Evolutionary conservation across 2,888 invertebrate genomes (phyloP), one percentile per base, ranked within the genome.

Genomic region (Brachyopa scutellaris): DNA sequence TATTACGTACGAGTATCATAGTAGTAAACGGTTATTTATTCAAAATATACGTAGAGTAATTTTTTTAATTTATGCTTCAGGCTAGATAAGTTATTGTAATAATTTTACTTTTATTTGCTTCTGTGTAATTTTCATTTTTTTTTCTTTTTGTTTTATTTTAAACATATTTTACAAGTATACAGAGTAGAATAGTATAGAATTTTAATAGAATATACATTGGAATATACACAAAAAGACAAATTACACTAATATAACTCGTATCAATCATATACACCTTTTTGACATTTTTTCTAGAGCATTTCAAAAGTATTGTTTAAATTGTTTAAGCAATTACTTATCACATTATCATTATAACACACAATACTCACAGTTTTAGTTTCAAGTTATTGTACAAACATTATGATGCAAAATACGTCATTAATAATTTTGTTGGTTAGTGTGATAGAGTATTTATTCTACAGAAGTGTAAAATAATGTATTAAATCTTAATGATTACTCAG

Each of bases 321-420:
- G 8, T 66, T 51, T 40, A 31, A 47, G 23, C 23, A 26, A 29
- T 38, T 51, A 38, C 9, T 36, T 49, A 26, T 36, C 38, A 69
- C 45, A 26, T 47, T 59, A 9, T 38, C 45, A 59, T 69, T 47
- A 4, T 38, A 69, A 49, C 57, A 69, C 57, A 69, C 29, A 29
- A 29, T 9, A 53, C 42, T 19, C 21, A 29, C 51, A 51, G n/a
- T 17, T 23, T 15, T 26, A 36, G n/a, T n/a, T 5, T 19, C 15
- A 21, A 47, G 9, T 36, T 13, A 31, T 29, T 40, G 57, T 55
- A 57, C 9, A 23, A 38, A 13, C 26, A 31, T 42, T 6, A 33
- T 2, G 21, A 13, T 21, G 47, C 21, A 62, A 21, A 62, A 62
- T 15, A 40, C 1, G 19, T 7, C n/a, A n/a, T n/a, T n/a, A n/a